Conservation (phyloP, 2,888 invertebrate species). For the Acanthoscelides obtectus region DNA sequence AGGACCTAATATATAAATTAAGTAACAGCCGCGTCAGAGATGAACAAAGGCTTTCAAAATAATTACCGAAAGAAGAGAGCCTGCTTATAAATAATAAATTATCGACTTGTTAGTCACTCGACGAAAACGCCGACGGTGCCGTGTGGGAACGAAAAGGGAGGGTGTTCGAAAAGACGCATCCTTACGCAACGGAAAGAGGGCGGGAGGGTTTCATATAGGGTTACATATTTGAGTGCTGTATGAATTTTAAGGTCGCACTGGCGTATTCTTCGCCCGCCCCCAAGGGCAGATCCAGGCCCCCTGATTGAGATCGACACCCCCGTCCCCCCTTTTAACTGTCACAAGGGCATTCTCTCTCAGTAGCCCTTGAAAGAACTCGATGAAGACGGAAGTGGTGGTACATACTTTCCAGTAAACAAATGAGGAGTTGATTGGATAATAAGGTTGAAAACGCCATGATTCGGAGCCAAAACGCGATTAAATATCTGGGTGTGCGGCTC, state of each 20-base stretch:
- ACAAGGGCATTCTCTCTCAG: no score
- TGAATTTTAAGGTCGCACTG: neutral
- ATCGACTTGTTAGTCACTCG: constrained; percentile 40
- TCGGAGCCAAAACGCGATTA: no score
- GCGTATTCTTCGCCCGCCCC: no score
- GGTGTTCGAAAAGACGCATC: neutral
- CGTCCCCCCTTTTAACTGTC: no score
- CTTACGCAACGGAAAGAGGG: neutral
- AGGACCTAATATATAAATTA: constrained; percentile 29
- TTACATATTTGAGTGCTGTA: neutral
- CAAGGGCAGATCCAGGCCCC: no score
- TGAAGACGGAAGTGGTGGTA: no score
- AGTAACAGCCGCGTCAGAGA: constrained; percentile 32
- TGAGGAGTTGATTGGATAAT: no score
- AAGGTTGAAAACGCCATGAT: no score
- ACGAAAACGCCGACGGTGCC: constrained; percentile 21
- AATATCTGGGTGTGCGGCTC: no score
- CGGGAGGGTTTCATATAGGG: neutral
- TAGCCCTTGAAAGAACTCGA: no score
- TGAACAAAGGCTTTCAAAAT: constrained; percentile 40
- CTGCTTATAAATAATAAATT: constrained; percentile 39
- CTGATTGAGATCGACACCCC: no score
- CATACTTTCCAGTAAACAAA: no score
- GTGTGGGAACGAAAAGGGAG: neutral
- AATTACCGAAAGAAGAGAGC: constrained; percentile 39